These are phyloP conservation scores for Trachops cirrhosus DNA, from an alignment of 2,797 vertebrate species.

Conservation along the genomic window DNA sequence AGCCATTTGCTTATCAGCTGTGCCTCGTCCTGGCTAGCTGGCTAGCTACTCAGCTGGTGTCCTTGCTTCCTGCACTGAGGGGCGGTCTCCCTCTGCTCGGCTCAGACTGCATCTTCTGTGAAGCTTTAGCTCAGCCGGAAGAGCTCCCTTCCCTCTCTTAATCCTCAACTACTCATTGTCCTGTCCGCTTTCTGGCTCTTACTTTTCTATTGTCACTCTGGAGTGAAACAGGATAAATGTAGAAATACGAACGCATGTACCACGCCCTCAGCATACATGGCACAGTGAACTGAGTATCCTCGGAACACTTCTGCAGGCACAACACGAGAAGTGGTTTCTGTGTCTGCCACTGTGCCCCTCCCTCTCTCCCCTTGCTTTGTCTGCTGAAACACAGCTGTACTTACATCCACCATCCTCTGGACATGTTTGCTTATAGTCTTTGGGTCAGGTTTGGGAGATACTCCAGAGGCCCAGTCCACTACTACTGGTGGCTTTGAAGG, in stretches of 20 bases:
- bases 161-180: background rate
- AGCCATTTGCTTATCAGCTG: background rate
- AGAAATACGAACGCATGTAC: background rate
- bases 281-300: background rate
- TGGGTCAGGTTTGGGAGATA: slow-evolving; percentile 94
- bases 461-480: slow-evolving; percentile 95
- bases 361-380: background rate
- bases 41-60: no score
- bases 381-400: slow-evolving; percentile 68
- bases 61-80: no score
- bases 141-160: background rate
- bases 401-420: slow-evolving; percentile 96
- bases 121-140: background rate
- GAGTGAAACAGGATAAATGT: background rate
- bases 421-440: slow-evolving; percentile 96
- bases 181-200: background rate
- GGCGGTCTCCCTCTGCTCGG: background rate
- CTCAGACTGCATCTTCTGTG: background rate
- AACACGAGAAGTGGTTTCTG: background rate
- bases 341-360: background rate
- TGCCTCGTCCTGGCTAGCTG: background rate
- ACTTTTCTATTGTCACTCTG: background rate
- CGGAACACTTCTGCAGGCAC: background rate
- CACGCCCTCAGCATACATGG: background rate
- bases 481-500: slow-evolving; percentile 93